A percentile compares a stretch with the other conserved stretches of the same genome.
Evolutionary conservation across 2,797 vertebrate genomes (phyloP).

Genomic region (Darevskia mixta): DNA sequence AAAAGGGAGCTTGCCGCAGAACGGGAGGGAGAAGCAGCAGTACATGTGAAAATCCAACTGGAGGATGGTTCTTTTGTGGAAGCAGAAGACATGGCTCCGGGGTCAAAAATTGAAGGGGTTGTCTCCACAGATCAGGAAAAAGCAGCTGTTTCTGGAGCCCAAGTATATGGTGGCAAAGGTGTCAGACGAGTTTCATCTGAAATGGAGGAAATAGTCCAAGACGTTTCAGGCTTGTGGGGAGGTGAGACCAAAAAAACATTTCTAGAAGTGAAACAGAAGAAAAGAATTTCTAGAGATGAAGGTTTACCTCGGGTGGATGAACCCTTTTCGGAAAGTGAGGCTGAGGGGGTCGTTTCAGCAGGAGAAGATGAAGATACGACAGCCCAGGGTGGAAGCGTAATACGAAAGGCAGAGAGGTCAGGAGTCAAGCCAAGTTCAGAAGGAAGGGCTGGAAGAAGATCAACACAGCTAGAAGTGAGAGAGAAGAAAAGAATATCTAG

Average conservation of each 20-base stretch:
- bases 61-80: neutral
- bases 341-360: neutral
- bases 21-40: rapidly evolving
- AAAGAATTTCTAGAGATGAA: neutral
- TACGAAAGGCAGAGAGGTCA: no score
- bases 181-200: neutral
- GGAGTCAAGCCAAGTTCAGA: no score
- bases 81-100: neutral
- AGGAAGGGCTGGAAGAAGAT: no score
- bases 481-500: no score
- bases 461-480: no score
- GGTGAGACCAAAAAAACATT: neutral
- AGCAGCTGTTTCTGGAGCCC: neutral
- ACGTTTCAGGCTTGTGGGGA: neutral
- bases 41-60: neutral
- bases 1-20: rapidly evolving
- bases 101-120: neutral
- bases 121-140: neutral
- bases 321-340: neutral
- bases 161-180: neutral
- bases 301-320: neutral
- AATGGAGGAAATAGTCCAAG: neutral
- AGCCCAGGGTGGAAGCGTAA: no score
- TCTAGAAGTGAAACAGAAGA: neutral
- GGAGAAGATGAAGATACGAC: neutral